Conservation (phyloP, 1,140 invertebrate species). For the Drosophila busckii region DNA sequence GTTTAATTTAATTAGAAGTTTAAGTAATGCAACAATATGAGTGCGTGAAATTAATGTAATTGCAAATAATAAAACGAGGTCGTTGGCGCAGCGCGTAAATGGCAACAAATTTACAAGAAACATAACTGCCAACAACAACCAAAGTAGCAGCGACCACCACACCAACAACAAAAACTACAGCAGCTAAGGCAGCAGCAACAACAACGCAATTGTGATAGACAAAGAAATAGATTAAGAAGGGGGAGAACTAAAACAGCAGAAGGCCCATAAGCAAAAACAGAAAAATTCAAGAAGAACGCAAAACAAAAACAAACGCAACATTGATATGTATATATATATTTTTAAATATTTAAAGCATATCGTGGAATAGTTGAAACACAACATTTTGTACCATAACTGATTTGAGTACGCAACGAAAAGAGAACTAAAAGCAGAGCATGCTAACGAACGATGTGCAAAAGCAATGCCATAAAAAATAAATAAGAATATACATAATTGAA, state of each 20-base stretch:
- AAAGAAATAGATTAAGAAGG: conserved; percentile 73
- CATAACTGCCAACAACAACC: conserved; percentile 62
- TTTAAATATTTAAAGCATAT: conserved; percentile 48
- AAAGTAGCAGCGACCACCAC: conserved; percentile 36
- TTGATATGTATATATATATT: no score
- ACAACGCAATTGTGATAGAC: conserved; percentile 77
- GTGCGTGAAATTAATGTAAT: conserved; percentile 53
- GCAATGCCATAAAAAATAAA: conserved; percentile 59
- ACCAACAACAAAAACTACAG: conserved; percentile 41
- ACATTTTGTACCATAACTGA: conserved; percentile 41
- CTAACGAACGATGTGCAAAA: conserved; percentile 31
- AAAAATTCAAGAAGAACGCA: no score
- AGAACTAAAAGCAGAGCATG: conserved; percentile 26
- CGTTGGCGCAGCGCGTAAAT: conserved; percentile 43
- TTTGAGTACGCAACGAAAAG: conserved; percentile 52
- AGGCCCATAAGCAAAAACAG: conserved; percentile 28
- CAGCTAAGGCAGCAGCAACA: conserved; percentile 54
- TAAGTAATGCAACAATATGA: conserved; percentile 63
- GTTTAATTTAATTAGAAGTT: conserved; percentile 64
- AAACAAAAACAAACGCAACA: conserved; percentile 46
- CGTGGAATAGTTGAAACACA: conserved; percentile 45
- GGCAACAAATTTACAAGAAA: conserved; percentile 57
- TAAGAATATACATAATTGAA: conserved; percentile 38
- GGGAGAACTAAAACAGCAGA: conserved; percentile 40
- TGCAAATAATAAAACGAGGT: conserved; percentile 33